Percentiles rank a stretch among this genome's conserved stretches.
Conservation (phyloP, 2,888 invertebrate genomes). For the Eubasilissa splendida region DNA sequence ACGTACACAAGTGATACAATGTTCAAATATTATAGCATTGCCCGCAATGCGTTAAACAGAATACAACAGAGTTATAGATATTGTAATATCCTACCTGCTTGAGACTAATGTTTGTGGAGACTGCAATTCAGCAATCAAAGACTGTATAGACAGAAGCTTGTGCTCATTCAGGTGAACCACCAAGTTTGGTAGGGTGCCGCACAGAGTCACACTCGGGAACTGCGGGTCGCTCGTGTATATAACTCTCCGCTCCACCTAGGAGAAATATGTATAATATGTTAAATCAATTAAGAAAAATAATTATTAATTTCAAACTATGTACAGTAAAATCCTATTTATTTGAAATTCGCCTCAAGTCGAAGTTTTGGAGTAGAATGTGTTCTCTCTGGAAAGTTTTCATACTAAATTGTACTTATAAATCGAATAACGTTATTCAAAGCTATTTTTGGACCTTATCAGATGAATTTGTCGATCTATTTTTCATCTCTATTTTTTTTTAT, state of each 20-base stretch:
- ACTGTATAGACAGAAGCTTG: conserved; percentile 77
- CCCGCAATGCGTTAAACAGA: too few relatives aligned
- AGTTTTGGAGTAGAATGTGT: too few relatives aligned
- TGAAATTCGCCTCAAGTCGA: too few relatives aligned
- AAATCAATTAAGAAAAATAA: neutral
- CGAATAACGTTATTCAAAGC: too few relatives aligned
- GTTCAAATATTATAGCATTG: neutral
- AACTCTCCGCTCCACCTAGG: conserved; percentile 84
- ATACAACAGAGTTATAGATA: neutral
- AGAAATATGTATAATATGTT: conserved; percentile 2
- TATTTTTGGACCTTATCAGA: too few relatives aligned
- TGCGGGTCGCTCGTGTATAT: conserved; percentile 88
- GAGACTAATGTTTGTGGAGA: conserved; percentile 50
- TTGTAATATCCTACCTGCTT: conserved; percentile 38
- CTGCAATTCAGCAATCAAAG: conserved; percentile 66
- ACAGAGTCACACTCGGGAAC: conserved; percentile 87
- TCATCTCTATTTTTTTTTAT: too few relatives aligned
- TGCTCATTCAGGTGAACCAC: conserved; percentile 93
- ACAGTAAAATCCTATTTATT: too few relatives aligned
- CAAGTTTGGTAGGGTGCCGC: conserved; percentile 89
- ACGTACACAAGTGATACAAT: neutral
- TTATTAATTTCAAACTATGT: neutral
- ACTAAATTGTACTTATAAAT: too few relatives aligned
- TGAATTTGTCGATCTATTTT: neutral
- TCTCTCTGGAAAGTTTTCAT: too few relatives aligned